These are phyloP conservation scores for Cossypha dichroa DNA, from an alignment of 2,797 vertebrate genomes.

Conservation along the genomic window DNA sequence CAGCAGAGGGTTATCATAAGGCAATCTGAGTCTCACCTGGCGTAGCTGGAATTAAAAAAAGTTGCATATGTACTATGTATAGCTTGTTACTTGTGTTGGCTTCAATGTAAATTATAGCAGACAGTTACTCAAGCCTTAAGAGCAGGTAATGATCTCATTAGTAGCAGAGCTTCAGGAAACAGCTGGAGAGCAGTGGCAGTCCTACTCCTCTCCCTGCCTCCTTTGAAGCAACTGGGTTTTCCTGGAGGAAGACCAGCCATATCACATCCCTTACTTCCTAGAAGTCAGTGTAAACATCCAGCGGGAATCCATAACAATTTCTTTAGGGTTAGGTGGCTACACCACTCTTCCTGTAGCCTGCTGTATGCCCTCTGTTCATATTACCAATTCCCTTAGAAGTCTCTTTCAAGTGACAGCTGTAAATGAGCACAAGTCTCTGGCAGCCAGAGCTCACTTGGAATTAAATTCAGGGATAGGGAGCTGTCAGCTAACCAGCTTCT, in stretches of 20 bases:
- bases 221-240: not conserved
- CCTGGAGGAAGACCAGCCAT: not conserved
- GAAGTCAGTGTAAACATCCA: not conserved
- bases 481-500: not conserved
- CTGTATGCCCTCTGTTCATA: not conserved
- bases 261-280: not conserved
- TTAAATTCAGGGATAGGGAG: not conserved
- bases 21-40: not conserved
- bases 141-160: not conserved
- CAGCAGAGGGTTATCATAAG: not conserved
- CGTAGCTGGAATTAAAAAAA: not conserved
- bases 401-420: not conserved
- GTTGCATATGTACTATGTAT: not conserved
- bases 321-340: not conserved
- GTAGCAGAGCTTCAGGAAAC: not conserved
- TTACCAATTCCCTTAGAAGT: not conserved
- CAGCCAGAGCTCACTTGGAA: not conserved
- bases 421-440: not conserved
- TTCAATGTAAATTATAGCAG: not conserved
- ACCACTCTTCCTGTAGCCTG: not conserved
- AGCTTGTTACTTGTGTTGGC: not conserved
- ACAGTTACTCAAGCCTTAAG: not conserved
- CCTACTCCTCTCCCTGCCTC: not conserved
- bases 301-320: fast-evolving
- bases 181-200: not conserved